Base-by-base conservation (phyloP, 1,140 invertebrate species). In the Scaptomyza montana region DNA sequence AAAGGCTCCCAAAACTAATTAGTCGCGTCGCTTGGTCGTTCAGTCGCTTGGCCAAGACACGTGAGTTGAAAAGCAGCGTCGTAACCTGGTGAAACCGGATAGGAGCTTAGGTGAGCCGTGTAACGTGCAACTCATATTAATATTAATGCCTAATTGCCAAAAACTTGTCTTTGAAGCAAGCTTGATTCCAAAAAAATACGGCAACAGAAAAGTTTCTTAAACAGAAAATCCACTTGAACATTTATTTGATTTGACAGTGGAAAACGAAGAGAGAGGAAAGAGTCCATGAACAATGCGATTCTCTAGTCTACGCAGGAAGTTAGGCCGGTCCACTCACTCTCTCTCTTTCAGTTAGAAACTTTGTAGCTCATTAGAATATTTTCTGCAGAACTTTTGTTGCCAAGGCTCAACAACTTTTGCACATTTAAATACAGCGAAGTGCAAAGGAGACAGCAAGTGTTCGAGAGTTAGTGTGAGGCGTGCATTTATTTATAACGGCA, bases 331-430 rank as follows among this genome's bases (percentile, higher is more conserved):
- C 21, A 9, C 33, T 36, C 45, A 64, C 53, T 46, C 51, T 46
- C 51, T 21, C 41, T 63, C 66, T 36, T 1, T 8, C 60, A 30
- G 41, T 53, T 62, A 45, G 41, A 46, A 86, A 86, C 84, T 87
- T 87, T 82, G 82, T 78, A 76, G 71, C 82, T 86, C 82, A 86
- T 86, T 86, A 86, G 82, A 86, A 86, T 86, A 86, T 82, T 86
- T 87, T 87, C 82, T 82, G 77, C 65, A 74, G 46, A 77, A 73
- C 57, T 76, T 76, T 64, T 5, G 46, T 56, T 63, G 19, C 33
- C 33, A 39, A 59, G 56, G 61, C 39, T 60, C 63, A 21, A 78
- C 71, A 84, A 84, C 54, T 63, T 86, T 74, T 50, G 5, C 49
- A 25, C 66, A 70, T 50, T 50, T 12, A 60, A 57, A 47, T 57